phyloP scores from a whole-genome alignment of 2,797 vertebrate genomes.

The Avahi laniger region DNA sequence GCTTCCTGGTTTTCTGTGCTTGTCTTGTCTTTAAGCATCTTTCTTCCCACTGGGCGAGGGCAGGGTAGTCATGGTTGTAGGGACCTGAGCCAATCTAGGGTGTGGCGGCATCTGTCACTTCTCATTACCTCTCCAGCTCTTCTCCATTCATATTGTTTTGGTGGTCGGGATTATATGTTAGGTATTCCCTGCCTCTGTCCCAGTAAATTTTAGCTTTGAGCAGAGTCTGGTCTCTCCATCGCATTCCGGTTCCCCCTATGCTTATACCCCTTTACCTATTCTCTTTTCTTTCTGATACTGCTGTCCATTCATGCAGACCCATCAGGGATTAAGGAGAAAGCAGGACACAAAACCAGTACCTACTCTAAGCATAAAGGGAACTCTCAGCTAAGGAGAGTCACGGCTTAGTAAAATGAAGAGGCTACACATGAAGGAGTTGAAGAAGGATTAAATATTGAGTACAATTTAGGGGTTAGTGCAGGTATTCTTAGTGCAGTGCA shows the following conservation, averaged over 20 bases:
- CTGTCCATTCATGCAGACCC: not conserved
- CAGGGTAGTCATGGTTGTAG: not conserved
- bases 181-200: not conserved
- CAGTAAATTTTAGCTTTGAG: not conserved
- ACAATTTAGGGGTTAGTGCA: not conserved
- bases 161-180: not conserved
- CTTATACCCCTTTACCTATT: not conserved
- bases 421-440: conserved; percentile 47
- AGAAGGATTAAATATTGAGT: conserved; percentile 19
- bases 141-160: not conserved
- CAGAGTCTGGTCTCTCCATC: not conserved
- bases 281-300: not conserved
- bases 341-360: not conserved
- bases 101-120: conserved; percentile 64
- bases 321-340: not conserved
- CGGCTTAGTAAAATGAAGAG: not conserved
- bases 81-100: conserved; percentile 57
- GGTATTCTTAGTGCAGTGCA: not conserved
- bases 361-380: not conserved
- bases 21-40: not conserved
- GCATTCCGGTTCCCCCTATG: not conserved
- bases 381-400: not conserved
- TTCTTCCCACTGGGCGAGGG: not conserved
- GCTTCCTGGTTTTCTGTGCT: not conserved
- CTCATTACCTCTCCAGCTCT: not conserved